phyloP scores from a whole-genome alignment of 2,797 vertebrate genomes.

The Gephyroberyx darwinii region DNA sequence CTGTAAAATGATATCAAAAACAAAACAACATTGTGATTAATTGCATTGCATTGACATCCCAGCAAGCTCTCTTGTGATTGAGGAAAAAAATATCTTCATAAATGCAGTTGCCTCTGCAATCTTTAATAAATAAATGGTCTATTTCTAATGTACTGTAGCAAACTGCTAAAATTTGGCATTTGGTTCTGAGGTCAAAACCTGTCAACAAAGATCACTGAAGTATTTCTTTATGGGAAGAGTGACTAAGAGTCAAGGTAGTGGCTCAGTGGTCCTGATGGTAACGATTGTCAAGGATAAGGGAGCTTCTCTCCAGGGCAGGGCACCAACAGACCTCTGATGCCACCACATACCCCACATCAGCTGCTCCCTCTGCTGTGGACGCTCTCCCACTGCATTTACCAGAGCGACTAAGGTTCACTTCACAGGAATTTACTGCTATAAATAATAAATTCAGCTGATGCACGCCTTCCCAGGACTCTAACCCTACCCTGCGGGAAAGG shows the following conservation, averaged over 20 bases:
- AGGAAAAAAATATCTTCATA: not conserved
- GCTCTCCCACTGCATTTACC: conserved; percentile 43
- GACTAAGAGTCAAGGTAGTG: not conserved
- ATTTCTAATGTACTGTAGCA: not conserved
- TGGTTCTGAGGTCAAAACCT: not conserved
- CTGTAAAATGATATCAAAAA: too few species aligned
- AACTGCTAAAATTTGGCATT: not conserved
- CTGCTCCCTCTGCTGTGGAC: conserved; percentile 66
- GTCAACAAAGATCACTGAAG: not conserved
- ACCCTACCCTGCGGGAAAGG: not conserved
- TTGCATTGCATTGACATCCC: too few species aligned
- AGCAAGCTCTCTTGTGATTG: not conserved
- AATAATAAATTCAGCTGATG: not conserved
- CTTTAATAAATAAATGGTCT: not conserved
- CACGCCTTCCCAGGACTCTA: not conserved
- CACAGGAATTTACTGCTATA: not conserved
- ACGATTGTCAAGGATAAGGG: not conserved
- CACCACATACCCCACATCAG: conserved; percentile 24
- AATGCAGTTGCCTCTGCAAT: not conserved
- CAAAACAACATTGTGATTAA: too few species aligned
- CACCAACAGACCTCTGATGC: not conserved
- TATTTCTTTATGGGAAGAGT: not conserved
- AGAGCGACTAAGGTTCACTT: not conserved
- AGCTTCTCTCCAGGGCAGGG: not conserved
- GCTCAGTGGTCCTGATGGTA: conserved; percentile 13